These are phyloP conservation scores for Falco punctatus DNA, from an alignment of 2,113 vertebrate species.

Conservation along the genomic window DNA sequence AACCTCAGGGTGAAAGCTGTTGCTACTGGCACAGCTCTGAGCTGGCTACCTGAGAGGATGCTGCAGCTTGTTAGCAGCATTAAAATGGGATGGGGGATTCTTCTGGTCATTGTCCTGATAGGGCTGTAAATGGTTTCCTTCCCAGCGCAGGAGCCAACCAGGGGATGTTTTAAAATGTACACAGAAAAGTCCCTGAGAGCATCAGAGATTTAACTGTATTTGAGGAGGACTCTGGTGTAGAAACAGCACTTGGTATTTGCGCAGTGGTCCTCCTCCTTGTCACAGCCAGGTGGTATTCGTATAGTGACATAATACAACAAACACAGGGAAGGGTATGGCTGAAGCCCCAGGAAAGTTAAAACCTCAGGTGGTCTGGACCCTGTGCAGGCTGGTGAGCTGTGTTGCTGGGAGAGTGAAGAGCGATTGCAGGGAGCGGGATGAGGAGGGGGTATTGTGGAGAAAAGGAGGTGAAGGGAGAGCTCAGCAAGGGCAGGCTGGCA, in stretches of 20 bases:
- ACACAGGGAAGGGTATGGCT: rapidly evolving
- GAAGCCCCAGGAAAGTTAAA: neutral
- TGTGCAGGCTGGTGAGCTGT: neutral
- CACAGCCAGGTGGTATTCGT: rapidly evolving
- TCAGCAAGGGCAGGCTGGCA: neutral
- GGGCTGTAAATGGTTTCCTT: neutral
- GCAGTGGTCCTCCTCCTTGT: neutral
- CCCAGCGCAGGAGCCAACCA: neutral
- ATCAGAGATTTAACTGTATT: neutral
- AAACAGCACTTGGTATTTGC: neutral
- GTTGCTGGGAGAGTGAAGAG: neutral
- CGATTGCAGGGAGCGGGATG: rapidly evolving
- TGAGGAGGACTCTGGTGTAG: neutral
- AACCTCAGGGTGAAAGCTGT: neutral
- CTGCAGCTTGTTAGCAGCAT: neutral
- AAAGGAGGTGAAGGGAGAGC: neutral
- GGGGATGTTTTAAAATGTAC: neutral
- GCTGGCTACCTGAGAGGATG: rapidly evolving
- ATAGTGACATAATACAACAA: rapidly evolving
- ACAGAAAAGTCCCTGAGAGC: neutral
- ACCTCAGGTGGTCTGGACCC: rapidly evolving
- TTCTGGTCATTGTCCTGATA: neutral
- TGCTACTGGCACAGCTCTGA: rapidly evolving
- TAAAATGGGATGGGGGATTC: neutral
- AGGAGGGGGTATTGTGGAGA: rapidly evolving